phyloP scores from a whole-genome alignment of 2,113 vertebrate genomes.

The Dipodomys stephensi region DNA sequence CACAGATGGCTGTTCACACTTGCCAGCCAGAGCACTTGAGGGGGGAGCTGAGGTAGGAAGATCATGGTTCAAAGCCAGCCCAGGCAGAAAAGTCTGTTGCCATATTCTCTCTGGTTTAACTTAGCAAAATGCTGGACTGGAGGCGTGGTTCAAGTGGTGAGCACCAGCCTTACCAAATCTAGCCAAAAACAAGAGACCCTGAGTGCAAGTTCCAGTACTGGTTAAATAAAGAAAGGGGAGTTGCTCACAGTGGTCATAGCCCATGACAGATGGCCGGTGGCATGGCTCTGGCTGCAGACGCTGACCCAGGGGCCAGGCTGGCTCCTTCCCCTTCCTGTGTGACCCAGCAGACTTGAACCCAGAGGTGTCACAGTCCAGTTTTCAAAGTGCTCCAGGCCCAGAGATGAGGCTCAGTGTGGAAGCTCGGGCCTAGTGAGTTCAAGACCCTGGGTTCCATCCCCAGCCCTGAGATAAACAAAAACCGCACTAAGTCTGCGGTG shows the following conservation, averaged over 20 bases:
- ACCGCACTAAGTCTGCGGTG: not conserved
- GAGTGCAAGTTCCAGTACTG: not conserved
- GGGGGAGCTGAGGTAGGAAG: too few species aligned
- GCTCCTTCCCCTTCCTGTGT: accelerated
- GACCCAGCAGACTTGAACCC: not conserved
- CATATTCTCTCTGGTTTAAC: too few species aligned
- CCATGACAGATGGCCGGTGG: not conserved
- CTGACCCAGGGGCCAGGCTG: not conserved
- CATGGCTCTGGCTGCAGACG: not conserved
- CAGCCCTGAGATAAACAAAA: not conserved
- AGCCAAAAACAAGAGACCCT: not conserved
- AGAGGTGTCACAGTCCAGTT: not conserved
- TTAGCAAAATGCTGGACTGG: too few species aligned
- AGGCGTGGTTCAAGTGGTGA: not conserved
- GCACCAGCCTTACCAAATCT: too few species aligned
- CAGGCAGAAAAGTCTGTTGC: not conserved
- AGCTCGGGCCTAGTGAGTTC: not conserved
- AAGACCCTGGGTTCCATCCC: too few species aligned
- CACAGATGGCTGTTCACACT: not conserved
- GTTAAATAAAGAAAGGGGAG: not conserved
- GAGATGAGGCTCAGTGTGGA: not conserved
- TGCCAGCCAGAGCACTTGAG: too few species aligned
- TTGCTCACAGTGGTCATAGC: not conserved
- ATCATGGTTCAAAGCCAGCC: too few species aligned
- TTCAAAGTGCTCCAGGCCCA: not conserved